A percentile compares a stretch with the other conserved stretches of the same genome.
Conservation (phyloP, 2,888 invertebrate genomes). For the Steromphala cineraria region DNA sequence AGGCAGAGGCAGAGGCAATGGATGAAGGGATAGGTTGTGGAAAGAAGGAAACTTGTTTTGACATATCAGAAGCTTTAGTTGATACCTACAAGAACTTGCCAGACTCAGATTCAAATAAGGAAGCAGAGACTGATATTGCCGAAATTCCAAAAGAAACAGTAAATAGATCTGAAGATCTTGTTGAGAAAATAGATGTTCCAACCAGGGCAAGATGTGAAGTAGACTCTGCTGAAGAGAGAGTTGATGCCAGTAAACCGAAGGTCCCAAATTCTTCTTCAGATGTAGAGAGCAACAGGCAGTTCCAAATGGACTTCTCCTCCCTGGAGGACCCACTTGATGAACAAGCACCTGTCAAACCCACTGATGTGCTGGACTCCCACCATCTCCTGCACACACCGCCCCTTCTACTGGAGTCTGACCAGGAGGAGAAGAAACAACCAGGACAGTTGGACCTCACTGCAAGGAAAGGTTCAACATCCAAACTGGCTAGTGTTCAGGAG, state of each 20-base stretch:
- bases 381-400: background rate
- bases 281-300: background rate
- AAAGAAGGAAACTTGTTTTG: no score
- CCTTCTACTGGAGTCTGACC: background rate
- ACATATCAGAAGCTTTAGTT: no score
- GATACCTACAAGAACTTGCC: no score
- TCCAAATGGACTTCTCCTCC: slow-evolving; percentile 11
- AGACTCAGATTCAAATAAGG: no score
- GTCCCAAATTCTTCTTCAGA: background rate
- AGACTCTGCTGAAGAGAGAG: background rate
- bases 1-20: no score
- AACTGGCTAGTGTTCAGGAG: no score
- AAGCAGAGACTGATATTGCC: background rate
- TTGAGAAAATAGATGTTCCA: background rate
- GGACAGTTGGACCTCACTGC: background rate
- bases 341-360: background rate
- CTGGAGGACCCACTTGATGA: background rate
- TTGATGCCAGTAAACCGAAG: background rate
- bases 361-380: background rate
- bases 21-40: no score
- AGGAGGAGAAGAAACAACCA: background rate
- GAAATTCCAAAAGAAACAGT: background rate
- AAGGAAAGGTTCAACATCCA: no score
- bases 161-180: background rate
- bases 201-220: background rate